These are phyloP conservation scores for Monochamus alternatus DNA, from an alignment of 2,888 invertebrate species.

Conservation along the genomic window DNA sequence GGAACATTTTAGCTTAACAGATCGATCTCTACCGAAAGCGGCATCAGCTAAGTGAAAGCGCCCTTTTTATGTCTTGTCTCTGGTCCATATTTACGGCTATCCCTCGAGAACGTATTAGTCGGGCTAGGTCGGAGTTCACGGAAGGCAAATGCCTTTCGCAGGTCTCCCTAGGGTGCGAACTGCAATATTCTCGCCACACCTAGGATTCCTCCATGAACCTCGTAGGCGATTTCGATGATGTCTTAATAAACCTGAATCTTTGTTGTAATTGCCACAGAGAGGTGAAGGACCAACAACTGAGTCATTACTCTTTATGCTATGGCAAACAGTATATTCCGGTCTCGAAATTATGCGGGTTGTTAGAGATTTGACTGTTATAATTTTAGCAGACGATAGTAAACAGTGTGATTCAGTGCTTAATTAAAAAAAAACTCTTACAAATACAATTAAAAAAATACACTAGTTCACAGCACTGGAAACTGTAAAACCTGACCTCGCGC, in stretches of 20 bases:
- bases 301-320: too few species aligned
- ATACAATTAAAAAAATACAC: too few species aligned
- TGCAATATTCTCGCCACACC: constrained; percentile 7
- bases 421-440: too few species aligned
- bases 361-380: too few species aligned
- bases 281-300: too few species aligned
- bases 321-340: too few species aligned
- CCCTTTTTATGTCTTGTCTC: constrained; percentile 10
- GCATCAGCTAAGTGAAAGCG: constrained; percentile 11
- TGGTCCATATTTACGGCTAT: neutral
- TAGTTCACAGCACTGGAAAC: too few species aligned
- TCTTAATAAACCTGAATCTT: neutral
- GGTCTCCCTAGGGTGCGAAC: neutral
- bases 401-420: too few species aligned
- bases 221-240: neutral
- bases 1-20: constrained; percentile 1
- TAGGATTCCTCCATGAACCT: neutral
- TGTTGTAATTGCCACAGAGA: too few species aligned
- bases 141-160: constrained; percentile 6
- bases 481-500: too few species aligned
- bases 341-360: too few species aligned
- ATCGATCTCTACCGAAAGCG: constrained; percentile 5
- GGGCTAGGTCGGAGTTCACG: constrained; percentile 1
- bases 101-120: neutral
- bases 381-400: too few species aligned